Evolutionary conservation across 2,797 vertebrate genomes (phyloP), one percentile per base, ranked within the genome.

Genomic region (Sebastes umbrosus): DNA sequence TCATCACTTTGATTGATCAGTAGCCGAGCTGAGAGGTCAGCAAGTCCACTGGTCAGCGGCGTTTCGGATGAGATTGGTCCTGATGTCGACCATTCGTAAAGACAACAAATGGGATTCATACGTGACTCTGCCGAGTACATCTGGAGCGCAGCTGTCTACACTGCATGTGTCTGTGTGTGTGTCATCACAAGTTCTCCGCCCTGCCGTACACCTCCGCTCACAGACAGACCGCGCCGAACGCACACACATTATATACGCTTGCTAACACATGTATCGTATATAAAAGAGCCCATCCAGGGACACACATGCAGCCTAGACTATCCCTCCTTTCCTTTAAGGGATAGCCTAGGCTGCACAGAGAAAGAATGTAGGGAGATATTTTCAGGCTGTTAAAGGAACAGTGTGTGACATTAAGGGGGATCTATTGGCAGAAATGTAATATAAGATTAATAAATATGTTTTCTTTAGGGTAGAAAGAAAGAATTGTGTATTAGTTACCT

Each of bases 21-120:
- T 36, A 29, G 69, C 50, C 18, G 73, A 63, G 75, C 68, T 2
- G 39, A 43, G 81, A 69, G 91, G 91, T 91, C 88, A 71, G 63
- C 0, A 24, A 74, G 85, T 89, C 80, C 79, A 57, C 68, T 65
- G 91, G 90, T 93, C 90, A 88, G 84, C 9, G 14, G 24, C 39
- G 70, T 50, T 29, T 60, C 84, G 84, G 80, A 86, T 72, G 69
- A 75, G 83, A 74, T 70, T 1, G 43, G 75, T 83, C 79, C 80
- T 80, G 82, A 82, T 87, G 91, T 88, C 90, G 77, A 73, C 84
- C 79, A 74, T 87, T 87, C 90, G 86, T 84, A 90, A 89, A 92
- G 89, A 91, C 91, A 92, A 94, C 88, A 92, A 92, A 93, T 93
- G 91, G 78, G 87, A 87, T 86, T 89, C 86, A 89, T 91, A 89